Conservation (phyloP, 2,797 vertebrate species). For the Eulemur coronatus region DNA sequence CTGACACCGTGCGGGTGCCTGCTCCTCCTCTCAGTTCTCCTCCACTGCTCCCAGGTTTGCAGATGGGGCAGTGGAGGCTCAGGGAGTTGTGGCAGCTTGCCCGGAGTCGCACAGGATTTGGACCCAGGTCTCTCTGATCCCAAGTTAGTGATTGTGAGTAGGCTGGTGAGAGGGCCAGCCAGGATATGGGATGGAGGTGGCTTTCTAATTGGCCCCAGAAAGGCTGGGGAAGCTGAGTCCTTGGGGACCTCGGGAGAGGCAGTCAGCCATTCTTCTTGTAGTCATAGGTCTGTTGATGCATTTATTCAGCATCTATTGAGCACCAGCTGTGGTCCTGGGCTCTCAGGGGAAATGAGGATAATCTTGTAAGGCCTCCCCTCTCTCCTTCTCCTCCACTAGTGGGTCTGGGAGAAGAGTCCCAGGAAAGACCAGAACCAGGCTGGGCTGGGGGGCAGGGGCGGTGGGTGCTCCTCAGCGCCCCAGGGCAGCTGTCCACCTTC, state of each 20-base stretch:
- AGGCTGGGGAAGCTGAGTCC: neutral
- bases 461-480: neutral
- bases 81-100: neutral
- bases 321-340: neutral
- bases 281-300: fast-evolving
- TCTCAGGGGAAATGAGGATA: neutral
- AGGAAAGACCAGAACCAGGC: neutral
- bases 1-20: neutral
- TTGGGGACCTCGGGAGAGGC: neutral
- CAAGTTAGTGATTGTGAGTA: neutral
- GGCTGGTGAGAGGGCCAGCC: neutral
- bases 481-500: neutral
- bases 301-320: neutral
- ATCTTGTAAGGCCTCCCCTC: neutral
- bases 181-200: neutral
- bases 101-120: neutral
- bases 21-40: neutral
- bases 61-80: neutral
- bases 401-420: neutral
- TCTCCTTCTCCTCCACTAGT: too few species aligned
- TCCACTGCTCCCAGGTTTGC: neutral
- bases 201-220: neutral
- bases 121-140: neutral
- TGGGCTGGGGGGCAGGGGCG: neutral
- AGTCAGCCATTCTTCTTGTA: fast-evolving